These are phyloP conservation scores for Callaeas wilsoni DNA, from an alignment of 2,113 vertebrate genomes.

Conservation along the genomic window DNA sequence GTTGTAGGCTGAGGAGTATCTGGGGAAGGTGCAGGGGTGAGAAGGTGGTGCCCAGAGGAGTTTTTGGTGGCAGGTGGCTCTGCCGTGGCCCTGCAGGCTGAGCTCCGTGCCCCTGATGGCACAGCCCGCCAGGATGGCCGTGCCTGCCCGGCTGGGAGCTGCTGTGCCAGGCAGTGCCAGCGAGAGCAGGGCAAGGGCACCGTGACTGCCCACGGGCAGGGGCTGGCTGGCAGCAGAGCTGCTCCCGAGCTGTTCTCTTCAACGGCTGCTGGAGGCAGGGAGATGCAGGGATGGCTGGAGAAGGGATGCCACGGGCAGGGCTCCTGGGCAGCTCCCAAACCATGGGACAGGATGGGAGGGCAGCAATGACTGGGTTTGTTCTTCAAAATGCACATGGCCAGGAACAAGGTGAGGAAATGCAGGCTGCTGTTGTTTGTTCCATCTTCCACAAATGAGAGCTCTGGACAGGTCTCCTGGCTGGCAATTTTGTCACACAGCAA, in stretches of 20 bases:
- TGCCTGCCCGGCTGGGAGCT: neutral
- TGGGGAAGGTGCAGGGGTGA: neutral
- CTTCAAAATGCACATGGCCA: neutral
- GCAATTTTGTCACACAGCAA: neutral
- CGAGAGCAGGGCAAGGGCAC: neutral
- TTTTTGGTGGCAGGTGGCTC: neutral
- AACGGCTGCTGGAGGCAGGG: too few relatives aligned
- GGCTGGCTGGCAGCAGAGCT: neutral
- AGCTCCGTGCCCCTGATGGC: too few relatives aligned
- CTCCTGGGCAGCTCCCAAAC: neutral
- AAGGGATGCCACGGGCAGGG: neutral
- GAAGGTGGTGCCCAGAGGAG: neutral
- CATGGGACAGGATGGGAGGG: fast-evolving
- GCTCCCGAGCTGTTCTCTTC: neutral
- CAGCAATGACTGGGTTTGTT: neutral
- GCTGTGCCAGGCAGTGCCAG: neutral
- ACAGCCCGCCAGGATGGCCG: neutral
- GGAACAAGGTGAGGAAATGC: neutral
- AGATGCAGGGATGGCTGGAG: too few relatives aligned
- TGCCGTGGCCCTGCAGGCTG: neutral
- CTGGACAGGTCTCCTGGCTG: neutral
- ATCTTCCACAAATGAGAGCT: fast-evolving
- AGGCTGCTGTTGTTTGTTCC: neutral
- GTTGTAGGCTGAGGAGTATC: fast-evolving
- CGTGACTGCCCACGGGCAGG: neutral